Conservation (phyloP, 2,113 vertebrate genomes). For the Acanthochromis polyacanthus region DNA sequence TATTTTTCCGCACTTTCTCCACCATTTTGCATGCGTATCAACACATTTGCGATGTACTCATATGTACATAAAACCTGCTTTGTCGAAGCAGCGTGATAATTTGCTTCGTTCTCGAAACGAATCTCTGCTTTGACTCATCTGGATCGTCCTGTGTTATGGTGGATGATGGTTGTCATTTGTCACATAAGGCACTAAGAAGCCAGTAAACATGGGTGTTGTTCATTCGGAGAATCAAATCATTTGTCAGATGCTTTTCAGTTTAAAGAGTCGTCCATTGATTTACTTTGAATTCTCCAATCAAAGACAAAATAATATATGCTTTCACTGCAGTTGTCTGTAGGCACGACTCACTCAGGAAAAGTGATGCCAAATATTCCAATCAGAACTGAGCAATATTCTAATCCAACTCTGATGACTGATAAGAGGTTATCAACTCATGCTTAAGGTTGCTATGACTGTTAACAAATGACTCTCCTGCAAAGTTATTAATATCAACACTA, state of each 20-base stretch:
- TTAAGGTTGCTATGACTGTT: not conserved
- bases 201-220: not conserved
- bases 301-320: not conserved
- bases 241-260: not conserved
- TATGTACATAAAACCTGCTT: not conserved
- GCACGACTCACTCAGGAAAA: no score
- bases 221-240: not conserved
- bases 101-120: not conserved
- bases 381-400: not conserved
- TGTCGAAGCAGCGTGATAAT: not conserved
- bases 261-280: not conserved
- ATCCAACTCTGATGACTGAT: not conserved
- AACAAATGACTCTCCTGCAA: no score
- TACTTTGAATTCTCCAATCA: not conserved
- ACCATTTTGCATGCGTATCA: constrained; percentile 1
- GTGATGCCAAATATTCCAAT: not conserved
- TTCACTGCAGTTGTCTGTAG: not conserved
- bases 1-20: not conserved
- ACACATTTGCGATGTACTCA: not conserved
- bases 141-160: not conserved
- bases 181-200: not conserved
- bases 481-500: no score
- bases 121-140: not conserved
- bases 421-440: not conserved
- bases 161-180: not conserved